Evolutionary conservation across 2,888 invertebrate species (phyloP).

Genomic region (Phasia obesa): DNA sequence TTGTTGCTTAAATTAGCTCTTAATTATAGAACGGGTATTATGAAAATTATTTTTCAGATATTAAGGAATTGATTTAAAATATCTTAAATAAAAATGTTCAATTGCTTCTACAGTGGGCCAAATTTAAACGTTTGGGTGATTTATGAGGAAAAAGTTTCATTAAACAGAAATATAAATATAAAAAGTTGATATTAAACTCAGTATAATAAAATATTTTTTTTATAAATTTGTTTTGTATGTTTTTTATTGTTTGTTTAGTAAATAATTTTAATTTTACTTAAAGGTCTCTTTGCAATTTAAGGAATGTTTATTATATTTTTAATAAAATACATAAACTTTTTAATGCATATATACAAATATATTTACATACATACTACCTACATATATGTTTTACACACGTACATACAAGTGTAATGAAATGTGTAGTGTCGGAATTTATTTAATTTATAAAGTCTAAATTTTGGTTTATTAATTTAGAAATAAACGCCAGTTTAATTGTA

Average conservation of each 20-base stretch:
- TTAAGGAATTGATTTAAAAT: background rate
- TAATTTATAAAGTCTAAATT: background rate
- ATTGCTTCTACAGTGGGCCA: background rate
- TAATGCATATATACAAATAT: constrained; percentile 16
- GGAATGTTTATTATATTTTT: constrained; percentile 26
- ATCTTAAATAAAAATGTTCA: background rate
- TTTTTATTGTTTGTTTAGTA: background rate
- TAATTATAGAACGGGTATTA: background rate
- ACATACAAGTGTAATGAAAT: constrained; percentile 23
- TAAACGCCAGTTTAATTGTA: constrained; percentile 21
- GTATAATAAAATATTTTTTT: background rate
- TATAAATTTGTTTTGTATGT: background rate
- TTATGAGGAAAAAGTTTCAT: constrained; percentile 23
- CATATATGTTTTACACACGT: constrained; percentile 20
- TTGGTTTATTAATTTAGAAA: background rate
- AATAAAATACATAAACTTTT: constrained; percentile 18
- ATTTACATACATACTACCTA: constrained; percentile 17
- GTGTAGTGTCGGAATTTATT: constrained; percentile 11
- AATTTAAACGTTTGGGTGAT: background rate
- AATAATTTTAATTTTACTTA: constrained; percentile 29
- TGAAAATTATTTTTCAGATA: background rate
- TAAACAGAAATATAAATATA: background rate
- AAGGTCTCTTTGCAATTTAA: constrained; percentile 39
- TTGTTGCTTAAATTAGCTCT: no score
- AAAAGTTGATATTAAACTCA: background rate